Conservation (phyloP, 2,888 invertebrate genomes). For the Drosophila mimetica region DNA sequence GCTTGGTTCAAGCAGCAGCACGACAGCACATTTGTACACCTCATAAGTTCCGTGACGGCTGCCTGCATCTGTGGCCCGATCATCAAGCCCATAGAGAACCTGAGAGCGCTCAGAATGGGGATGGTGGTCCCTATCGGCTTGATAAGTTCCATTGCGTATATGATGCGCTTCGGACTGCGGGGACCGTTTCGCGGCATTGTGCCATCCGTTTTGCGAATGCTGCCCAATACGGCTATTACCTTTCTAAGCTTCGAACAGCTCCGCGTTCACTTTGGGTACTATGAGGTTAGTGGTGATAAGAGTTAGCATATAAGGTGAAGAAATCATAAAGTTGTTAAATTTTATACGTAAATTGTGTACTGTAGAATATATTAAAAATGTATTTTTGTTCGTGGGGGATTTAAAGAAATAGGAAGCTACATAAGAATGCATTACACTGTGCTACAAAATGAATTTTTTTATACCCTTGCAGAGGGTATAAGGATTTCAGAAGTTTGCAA, state of each 20-base stretch:
- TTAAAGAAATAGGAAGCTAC: too few relatives aligned
- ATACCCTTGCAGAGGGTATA: too few relatives aligned
- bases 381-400: too few relatives aligned
- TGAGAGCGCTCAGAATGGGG: constrained; percentile 50
- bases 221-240: constrained; percentile 53
- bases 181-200: constrained; percentile 54
- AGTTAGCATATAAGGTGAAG: neutral
- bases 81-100: constrained; percentile 51
- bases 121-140: constrained; percentile 25
- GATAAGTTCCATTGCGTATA: neutral
- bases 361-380: too few relatives aligned
- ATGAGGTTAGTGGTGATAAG: neutral
- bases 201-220: constrained; percentile 43
- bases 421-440: too few relatives aligned
- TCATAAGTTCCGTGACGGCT: constrained; percentile 49
- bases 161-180: constrained; percentile 45
- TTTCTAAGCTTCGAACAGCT: constrained; percentile 54
- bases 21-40: constrained; percentile 40
- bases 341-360: neutral
- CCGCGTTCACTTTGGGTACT: constrained; percentile 48
- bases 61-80: constrained; percentile 46
- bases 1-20: constrained; percentile 8
- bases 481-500: too few relatives aligned
- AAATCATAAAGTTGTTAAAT: neutral
- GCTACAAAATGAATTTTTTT: too few relatives aligned